Evolutionary conservation across 2,888 invertebrate genomes (phyloP), one percentile per base, ranked within the genome.

Genomic region (Protophormia terraenovae): DNA sequence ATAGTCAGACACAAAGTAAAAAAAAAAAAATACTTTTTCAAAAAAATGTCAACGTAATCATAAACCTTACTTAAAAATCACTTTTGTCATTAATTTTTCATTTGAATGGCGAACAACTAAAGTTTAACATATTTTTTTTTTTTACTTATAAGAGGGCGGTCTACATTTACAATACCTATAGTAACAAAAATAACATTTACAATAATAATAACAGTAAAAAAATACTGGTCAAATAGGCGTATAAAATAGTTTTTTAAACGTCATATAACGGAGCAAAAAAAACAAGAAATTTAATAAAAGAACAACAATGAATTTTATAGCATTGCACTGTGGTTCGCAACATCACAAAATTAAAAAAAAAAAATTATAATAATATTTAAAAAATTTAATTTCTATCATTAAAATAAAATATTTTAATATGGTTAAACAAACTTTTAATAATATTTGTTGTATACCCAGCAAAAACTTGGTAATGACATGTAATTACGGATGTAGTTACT

Each of bases 51-150:
- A 76, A 76, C 79, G 84, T 84, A 85, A 83, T 80, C 83, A 83
- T 73, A 73, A 85, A 83, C 85, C 60, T 86, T 85, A 78, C 47
- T 85, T 86, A 86, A 86, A 86, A 86, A 86, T 85, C 86, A 86
- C 86, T 86, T 86, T 86, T 85, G 86, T 83, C 85, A 86, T 86
- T 85, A 86, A 86, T 85, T 80, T 73, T 86, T 85, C 85, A 86
- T 86, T 86, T 86, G 72, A 78, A 78, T 66, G 69, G 66, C 12
- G 75, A 47, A 75, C 53, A 24, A 45, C 50, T 38, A 62, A 38
- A 69, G 24, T 50, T 53, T 32, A 2, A 19, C 29, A 16, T 53
- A 50, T 69, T 29, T 19, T 41, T 27, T 41, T 41, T 14, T 45
- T 41, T 64, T 50, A 3, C 55, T 47, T 24, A 7, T 14, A 62